Evolutionary conservation across 1,140 invertebrate genomes (phyloP).

Genomic region (Agraylea sexmaculata): DNA sequence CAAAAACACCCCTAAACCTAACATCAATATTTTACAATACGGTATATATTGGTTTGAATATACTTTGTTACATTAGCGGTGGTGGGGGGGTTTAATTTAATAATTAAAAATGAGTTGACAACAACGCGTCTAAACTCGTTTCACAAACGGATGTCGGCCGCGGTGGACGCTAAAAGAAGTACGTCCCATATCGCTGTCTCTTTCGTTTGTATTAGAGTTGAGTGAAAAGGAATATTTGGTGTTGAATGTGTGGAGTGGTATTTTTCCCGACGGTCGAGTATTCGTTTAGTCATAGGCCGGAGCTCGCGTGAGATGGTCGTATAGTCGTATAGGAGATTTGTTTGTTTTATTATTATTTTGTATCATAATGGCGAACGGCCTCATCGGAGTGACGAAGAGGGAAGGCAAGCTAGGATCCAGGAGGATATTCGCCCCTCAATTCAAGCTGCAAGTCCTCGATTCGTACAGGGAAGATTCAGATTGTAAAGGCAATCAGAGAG

Average conservation of each 20-base stretch:
- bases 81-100: conserved; percentile 20
- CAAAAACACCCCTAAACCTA: conserved; percentile 14
- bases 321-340: conserved; percentile 3
- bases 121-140: conserved; percentile 48
- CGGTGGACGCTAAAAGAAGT: too few species aligned
- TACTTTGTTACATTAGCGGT: too few species aligned
- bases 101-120: conserved; percentile 27
- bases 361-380: conserved; percentile 23
- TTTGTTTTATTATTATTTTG: conserved; percentile 17
- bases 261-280: background rate
- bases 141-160: conserved; percentile 52
- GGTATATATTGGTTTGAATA: conserved; percentile 16
- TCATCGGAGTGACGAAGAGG: conserved; percentile 14
- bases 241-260: too few species aligned
- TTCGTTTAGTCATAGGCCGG: conserved; percentile 18
- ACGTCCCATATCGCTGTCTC: too few species aligned
- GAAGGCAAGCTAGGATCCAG: conserved; percentile 55
- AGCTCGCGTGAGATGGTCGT: conserved; percentile 12
- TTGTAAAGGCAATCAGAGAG: conserved; percentile 72
- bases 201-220: too few species aligned
- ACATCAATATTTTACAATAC: conserved; percentile 13
- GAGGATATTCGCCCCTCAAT: conserved; percentile 71
- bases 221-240: too few species aligned
- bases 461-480: conserved; percentile 71
- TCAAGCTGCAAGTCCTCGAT: conserved; percentile 75